Conservation (phyloP, 1,140 invertebrate genomes). For the Dinoponera quadriceps region DNA sequence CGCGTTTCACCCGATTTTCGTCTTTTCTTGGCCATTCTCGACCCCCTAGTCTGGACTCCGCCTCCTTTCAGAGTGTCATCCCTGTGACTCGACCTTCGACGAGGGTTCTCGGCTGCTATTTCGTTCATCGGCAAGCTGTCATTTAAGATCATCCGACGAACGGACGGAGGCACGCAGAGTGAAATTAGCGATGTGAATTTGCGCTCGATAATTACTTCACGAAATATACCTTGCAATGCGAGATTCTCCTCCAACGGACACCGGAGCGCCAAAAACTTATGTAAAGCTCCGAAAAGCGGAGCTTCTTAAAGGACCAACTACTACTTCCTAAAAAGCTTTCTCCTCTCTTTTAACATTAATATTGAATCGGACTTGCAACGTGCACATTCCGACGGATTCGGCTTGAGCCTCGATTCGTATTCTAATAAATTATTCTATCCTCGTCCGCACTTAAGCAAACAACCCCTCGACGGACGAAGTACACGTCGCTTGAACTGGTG, state of each 20-base stretch:
- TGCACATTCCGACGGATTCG: neutral
- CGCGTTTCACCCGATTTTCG: constrained; percentile 48
- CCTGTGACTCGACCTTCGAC: neutral
- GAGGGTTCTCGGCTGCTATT: neutral
- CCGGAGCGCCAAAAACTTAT: too few relatives aligned
- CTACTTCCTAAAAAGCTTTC: too few relatives aligned
- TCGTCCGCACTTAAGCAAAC: neutral
- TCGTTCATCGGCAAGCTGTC: neutral
- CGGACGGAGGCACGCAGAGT: neutral
- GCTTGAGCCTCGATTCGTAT: neutral
- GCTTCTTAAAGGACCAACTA: too few relatives aligned
- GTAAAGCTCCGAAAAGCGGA: too few relatives aligned
- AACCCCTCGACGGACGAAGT: neutral
- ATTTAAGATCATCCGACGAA: neutral
- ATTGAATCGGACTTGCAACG: neutral
- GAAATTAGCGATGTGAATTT: neutral
- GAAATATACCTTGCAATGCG: neutral
- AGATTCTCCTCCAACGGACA: neutral
- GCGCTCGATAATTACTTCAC: neutral
- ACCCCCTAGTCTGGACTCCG: constrained; percentile 5
- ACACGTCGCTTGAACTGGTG: constrained; percentile 5
- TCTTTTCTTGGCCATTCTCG: constrained; percentile 58
- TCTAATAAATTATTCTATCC: constrained; percentile 41
- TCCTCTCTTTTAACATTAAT: neutral
- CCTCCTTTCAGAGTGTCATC: constrained; percentile 30